Evolutionary conservation across 2,888 invertebrate species (phyloP), one percentile per base, ranked within the genome.

Genomic region (Macrosoma leucophasiata): DNA sequence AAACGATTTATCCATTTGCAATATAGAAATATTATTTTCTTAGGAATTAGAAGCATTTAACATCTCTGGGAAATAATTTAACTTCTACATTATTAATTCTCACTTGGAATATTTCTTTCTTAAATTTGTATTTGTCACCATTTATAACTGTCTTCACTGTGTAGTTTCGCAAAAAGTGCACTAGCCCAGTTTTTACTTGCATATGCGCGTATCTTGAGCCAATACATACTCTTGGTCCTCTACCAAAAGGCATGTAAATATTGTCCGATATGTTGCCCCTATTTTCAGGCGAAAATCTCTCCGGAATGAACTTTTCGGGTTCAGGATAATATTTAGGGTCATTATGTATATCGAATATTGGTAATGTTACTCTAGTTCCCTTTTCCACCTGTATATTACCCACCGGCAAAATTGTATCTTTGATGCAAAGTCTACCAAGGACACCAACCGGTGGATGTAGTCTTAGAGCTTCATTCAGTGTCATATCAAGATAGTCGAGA

Each of bases 241-340:
- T 73, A 1, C 85, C 84, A 43, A 84, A 85, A 1, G 84, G 79
- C 49, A 77, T 48, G 33, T 69, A 84, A 0, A 59, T 55, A 14
- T 54, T 46, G 12, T 69, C 67, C 24, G 43, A 56, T 0, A 60
- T 41, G 18, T 52, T 50, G 2, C 41, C 35, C 18, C 65, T 62
- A 21, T 42, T 39, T 12, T 44, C 45, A 4, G 12, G 20, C 4
- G 52, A 39, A 46, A 74, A 75, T 29, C 81, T 58, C 2, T 81
- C 74, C 2, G 84, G 82, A 36, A 77, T 61, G 44, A 81, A 84
- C 2, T 56, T 59, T 27, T 75, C 62, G 1, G 86, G 85, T 8
- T 86, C 56, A 1, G 71, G 62, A 38, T 65, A 82, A 43, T 72
- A 66, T 22, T 72, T 57, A 0, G 74, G 64, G 38, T 86, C 84